A percentile compares a stretch with the other conserved stretches of the same genome.
These are phyloP conservation scores for Seira musarum DNA, from an alignment of 2,888 invertebrate genomes.

Conservation along the genomic window DNA sequence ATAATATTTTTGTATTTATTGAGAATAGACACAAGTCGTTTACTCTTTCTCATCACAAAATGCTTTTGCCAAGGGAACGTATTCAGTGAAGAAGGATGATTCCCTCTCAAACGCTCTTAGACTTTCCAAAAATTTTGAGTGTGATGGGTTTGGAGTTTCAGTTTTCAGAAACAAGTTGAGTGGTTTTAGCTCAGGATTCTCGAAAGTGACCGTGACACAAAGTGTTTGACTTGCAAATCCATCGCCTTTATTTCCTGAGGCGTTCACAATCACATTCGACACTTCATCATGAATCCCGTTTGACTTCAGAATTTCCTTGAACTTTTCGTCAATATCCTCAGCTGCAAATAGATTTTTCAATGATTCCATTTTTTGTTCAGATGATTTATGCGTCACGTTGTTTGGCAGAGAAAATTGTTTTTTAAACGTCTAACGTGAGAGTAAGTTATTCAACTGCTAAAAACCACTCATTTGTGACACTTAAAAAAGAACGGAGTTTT, in stretches of 20 bases:
- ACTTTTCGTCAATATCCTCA: no score
- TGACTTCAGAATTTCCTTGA: conserved; percentile 6
- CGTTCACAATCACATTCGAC: conserved; percentile 14
- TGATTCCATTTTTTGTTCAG: no score
- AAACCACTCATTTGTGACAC: no score
- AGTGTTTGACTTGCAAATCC: conserved; percentile 34
- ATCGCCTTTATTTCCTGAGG: conserved; percentile 46
- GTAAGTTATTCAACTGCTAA: no score
- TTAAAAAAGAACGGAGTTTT: no score
- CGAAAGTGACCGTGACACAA: conserved; percentile 51
- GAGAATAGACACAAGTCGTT: neutral
- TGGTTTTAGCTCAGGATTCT: conserved; percentile 10
- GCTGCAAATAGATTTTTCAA: no score
- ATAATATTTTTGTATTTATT: conserved; percentile 15
- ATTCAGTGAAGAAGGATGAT: conserved; percentile 40
- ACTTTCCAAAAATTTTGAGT: conserved; percentile 31
- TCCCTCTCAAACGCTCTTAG: conserved; percentile 56
- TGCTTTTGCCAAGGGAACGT: conserved; percentile 42
- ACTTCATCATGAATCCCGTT: conserved; percentile 32
- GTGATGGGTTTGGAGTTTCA: neutral
- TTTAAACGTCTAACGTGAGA: no score
- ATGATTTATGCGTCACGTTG: no score
- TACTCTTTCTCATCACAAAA: conserved; percentile 54
- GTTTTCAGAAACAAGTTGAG: conserved; percentile 57
- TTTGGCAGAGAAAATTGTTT: no score